These are phyloP conservation scores for Drosophila trapezifrons DNA, from an alignment of 1,140 invertebrate genomes.

Conservation along the genomic window DNA sequence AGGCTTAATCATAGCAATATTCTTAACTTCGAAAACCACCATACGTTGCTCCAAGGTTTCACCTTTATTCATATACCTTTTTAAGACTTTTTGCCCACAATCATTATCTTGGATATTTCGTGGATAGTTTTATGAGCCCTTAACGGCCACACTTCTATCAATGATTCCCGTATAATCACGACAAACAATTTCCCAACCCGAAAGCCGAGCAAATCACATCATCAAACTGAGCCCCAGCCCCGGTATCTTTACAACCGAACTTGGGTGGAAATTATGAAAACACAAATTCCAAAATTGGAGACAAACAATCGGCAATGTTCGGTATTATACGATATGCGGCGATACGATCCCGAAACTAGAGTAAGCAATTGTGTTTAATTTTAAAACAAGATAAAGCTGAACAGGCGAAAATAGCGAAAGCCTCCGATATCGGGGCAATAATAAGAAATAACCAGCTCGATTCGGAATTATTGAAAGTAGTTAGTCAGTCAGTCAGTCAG, in stretches of 20 bases:
- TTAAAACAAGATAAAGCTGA: slow-evolving; percentile 71
- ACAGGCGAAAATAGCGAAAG: slow-evolving; percentile 50
- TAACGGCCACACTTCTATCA: slow-evolving; percentile 3
- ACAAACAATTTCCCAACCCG: slow-evolving; percentile 16
- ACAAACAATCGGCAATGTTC: slow-evolving; percentile 48
- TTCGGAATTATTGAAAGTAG: slow-evolving; percentile 64
- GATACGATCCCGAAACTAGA: slow-evolving; percentile 37
- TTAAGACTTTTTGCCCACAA: neutral
- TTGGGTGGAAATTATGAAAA: slow-evolving; percentile 44
- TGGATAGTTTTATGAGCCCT: slow-evolving; percentile 4
- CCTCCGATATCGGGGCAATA: slow-evolving; percentile 38
- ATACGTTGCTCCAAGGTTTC: too few relatives aligned
- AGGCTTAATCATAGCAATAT: too few relatives aligned
- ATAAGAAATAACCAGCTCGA: slow-evolving; percentile 61
- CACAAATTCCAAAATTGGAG: slow-evolving; percentile 45
- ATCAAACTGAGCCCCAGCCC: slow-evolving; percentile 9
- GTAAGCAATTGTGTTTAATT: slow-evolving; percentile 69
- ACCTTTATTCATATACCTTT: too few relatives aligned
- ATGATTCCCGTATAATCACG: slow-evolving; percentile 12
- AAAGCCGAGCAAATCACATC: slow-evolving; percentile 38
- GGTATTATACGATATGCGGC: slow-evolving; percentile 30
- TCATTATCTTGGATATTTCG: neutral
- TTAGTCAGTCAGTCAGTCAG: slow-evolving; percentile 5
- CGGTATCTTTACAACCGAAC: slow-evolving; percentile 39
- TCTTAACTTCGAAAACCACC: too few relatives aligned